Base-by-base conservation (phyloP, 1,140 invertebrate species). In the Drosophila pseudoobscura region DNA sequence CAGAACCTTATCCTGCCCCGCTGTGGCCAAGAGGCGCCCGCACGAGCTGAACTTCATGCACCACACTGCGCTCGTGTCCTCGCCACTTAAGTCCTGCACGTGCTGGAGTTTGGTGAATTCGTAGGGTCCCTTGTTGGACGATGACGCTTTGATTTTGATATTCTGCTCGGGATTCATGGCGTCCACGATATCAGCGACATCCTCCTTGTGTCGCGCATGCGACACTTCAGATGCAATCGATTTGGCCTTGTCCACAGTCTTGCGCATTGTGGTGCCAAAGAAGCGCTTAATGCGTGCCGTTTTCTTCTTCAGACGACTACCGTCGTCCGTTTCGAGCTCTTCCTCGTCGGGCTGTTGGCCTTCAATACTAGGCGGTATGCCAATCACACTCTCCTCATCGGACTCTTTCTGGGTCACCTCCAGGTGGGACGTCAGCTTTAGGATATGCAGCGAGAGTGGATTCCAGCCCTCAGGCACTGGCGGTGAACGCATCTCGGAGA, bases 31-130 rank as follows among this genome's bases (percentile, higher is more conserved):
- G 44, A 99, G 92, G 50, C 97, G 93, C 0, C 98, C 98, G 92
- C 98, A 99, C 24, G 95, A 95, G 49, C 98, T 99, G 91, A 99
- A 99, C 92, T 99, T 99, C 96, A 99, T 99, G 73, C 97, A 98
- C 98, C 98, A 99, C 75, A 99, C 96, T 3, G 98, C 97, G 31
- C 97, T 97, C 6, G 94, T 94, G 90, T 99, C 97, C 78, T 97
- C 97, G 1, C 95, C 95, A 76, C 94, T 94, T 52, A 98, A 92
- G 90, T 98, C 97, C 92, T 95, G 94, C 1, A 95, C 93, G 60
- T 95, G 94, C 71, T 94, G 94, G 41, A 94, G 73, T 70, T 92
- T 92, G 83, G 91, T 96, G 92, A 99, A 99, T 87, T 99, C 98
- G 90, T 97, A 98, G 0, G 98, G 98, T 1, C 98, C 98, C 92